A percentile compares a stretch with the other conserved stretches of the same genome.
Conservation (phyloP, 2,113 vertebrate genomes). For the Camelus dromedarius region DNA sequence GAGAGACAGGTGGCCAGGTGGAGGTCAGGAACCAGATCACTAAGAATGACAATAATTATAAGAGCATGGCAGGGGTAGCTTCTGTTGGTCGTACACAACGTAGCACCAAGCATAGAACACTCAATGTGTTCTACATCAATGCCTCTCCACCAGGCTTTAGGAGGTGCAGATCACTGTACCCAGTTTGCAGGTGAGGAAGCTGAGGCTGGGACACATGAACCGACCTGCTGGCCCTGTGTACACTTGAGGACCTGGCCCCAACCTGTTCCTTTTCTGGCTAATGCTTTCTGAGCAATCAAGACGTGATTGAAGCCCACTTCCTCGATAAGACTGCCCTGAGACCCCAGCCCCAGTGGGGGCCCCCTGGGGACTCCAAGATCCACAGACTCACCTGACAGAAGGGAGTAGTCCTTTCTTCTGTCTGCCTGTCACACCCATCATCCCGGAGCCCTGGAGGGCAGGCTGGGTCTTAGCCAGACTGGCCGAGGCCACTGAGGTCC, state of each 20-base stretch:
- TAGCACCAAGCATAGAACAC: rapidly evolving
- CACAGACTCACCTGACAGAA: too few species aligned
- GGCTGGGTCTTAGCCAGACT: too few species aligned
- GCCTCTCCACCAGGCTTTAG: neutral
- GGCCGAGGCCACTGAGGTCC: too few species aligned
- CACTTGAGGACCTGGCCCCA: neutral
- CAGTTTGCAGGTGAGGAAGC: neutral
- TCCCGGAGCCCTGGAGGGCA: too few species aligned
- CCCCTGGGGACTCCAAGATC: too few species aligned
- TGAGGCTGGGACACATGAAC: neutral
- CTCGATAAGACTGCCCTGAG: too few species aligned
- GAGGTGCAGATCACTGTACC: neutral
- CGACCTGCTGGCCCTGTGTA: neutral
- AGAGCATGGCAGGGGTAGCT: neutral
- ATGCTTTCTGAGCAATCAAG: neutral
- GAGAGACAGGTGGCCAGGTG: neutral
- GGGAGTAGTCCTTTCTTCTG: too few species aligned
- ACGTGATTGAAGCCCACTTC: neutral
- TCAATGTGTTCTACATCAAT: rapidly evolving
- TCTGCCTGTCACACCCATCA: too few species aligned
- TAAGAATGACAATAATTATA: rapidly evolving
- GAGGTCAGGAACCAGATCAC: neutral
- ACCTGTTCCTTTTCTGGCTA: neutral
- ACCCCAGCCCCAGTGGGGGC: too few species aligned
- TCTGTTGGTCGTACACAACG: rapidly evolving